A percentile compares a stretch with the other conserved stretches of the same genome.
phyloP scores from a whole-genome alignment of 2,888 invertebrate genomes.

The Diaphora mendica region DNA sequence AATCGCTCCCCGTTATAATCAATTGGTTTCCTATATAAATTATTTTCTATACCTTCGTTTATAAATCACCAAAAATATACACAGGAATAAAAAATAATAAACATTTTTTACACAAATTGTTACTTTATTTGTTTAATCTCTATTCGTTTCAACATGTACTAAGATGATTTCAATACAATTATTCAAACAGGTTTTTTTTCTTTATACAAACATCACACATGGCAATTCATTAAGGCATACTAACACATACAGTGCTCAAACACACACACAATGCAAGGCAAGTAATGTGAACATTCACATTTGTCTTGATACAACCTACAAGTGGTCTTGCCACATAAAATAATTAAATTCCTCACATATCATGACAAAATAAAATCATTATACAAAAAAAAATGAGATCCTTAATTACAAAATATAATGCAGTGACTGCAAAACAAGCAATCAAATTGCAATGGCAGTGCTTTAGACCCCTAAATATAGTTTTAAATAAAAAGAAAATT shows the following conservation, averaged over 20 bases:
- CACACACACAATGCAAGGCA: conserved; percentile 61
- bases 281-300: conserved; percentile 47
- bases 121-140: conserved; percentile 77
- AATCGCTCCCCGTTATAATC: conserved; percentile 12
- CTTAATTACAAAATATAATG: conserved; percentile 50
- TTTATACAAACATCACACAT: conserved; percentile 75
- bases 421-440: conserved; percentile 51
- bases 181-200: conserved; percentile 59
- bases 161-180: conserved; percentile 72
- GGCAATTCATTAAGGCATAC: conserved; percentile 80
- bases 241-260: conserved; percentile 51
- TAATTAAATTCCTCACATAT: conserved; percentile 31
- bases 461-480: conserved; percentile 42
- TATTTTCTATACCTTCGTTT: conserved; percentile 27
- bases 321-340: conserved; percentile 30
- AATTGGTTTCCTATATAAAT: conserved; percentile 25
- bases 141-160: conserved; percentile 81
- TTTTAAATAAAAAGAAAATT: conserved; percentile 36
- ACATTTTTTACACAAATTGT: conserved; percentile 77
- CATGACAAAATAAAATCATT: conserved; percentile 39
- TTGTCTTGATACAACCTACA: conserved; percentile 39
- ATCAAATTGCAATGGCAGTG: conserved; percentile 57
- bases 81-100: conserved; percentile 64
- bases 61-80: conserved; percentile 46
- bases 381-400: conserved; percentile 56